phyloP scores from a whole-genome alignment of 2,797 vertebrate species.

The Chrysocyon brachyurus region DNA sequence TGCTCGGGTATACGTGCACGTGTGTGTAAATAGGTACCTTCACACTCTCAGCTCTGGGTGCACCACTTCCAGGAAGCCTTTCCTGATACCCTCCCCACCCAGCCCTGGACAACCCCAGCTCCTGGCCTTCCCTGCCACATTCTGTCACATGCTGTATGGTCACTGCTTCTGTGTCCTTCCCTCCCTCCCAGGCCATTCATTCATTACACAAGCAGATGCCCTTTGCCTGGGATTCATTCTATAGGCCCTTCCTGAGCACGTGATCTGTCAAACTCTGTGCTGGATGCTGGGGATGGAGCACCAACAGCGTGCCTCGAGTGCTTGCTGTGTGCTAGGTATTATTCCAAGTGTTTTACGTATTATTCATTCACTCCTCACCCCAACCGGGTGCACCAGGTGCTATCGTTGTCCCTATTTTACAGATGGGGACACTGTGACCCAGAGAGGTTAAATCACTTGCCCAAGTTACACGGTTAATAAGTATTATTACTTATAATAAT shows the following conservation, averaged over 20 bases:
- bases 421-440: background rate
- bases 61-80: conserved; percentile 2
- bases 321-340: background rate
- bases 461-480: background rate
- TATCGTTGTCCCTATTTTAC: background rate
- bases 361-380: background rate
- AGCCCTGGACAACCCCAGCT: background rate
- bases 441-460: background rate
- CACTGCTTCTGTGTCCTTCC: background rate
- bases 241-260: background rate
- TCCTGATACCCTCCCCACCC: background rate
- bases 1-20: fast-evolving
- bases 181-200: background rate
- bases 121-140: background rate
- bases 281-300: background rate
- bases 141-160: background rate
- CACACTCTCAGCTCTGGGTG: background rate
- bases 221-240: conserved; percentile 41
- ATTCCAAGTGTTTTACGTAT: background rate
- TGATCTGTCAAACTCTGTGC: background rate
- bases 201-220: background rate
- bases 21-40: background rate
- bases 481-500: no score
- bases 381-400: background rate
- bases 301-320: background rate